Conservation (phyloP, 2,797 vertebrate species). For the Nannoperca obscura region DNA sequence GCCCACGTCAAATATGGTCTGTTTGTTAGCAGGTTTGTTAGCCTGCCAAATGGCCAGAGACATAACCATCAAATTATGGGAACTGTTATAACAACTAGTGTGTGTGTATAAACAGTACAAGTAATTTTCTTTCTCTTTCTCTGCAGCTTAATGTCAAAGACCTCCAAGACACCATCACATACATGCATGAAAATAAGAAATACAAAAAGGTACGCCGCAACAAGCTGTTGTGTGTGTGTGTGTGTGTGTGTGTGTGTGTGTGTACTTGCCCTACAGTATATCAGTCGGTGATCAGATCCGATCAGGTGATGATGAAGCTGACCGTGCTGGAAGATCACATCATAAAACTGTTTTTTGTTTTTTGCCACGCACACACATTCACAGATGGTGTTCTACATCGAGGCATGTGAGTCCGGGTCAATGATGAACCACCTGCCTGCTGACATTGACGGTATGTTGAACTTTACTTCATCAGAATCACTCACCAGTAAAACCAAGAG, state of each 20-base stretch:
- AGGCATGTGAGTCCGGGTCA: slow-evolving; percentile 98
- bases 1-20: too few relatives aligned
- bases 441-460: slow-evolving; percentile 90
- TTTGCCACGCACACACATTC: background rate
- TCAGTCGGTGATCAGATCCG: background rate
- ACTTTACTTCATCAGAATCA: slow-evolving; percentile 19
- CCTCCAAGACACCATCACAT: slow-evolving; percentile 89
- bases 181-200: slow-evolving; percentile 91
- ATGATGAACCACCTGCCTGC: slow-evolving; percentile 93
- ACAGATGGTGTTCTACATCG: slow-evolving; percentile 98
- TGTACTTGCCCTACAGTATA: background rate
- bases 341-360: slow-evolving; percentile 7
- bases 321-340: background rate
- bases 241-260: background rate
- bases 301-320: background rate
- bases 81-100: too few relatives aligned
- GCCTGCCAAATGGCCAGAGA: too few relatives aligned
- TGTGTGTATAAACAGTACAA: background rate
- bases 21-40: too few relatives aligned
- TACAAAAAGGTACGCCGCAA: slow-evolving; percentile 89
- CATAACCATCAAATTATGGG: too few relatives aligned
- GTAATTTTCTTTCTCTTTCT: slow-evolving; percentile 13
- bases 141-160: slow-evolving; percentile 90
- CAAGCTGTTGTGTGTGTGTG: background rate
- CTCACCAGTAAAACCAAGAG: slow-evolving; percentile 7